A percentile compares a stretch with the other conserved stretches of the same genome.
These are phyloP conservation scores for Drosophila anceps DNA, from an alignment of 2,888 invertebrate genomes.

Conservation along the genomic window DNA sequence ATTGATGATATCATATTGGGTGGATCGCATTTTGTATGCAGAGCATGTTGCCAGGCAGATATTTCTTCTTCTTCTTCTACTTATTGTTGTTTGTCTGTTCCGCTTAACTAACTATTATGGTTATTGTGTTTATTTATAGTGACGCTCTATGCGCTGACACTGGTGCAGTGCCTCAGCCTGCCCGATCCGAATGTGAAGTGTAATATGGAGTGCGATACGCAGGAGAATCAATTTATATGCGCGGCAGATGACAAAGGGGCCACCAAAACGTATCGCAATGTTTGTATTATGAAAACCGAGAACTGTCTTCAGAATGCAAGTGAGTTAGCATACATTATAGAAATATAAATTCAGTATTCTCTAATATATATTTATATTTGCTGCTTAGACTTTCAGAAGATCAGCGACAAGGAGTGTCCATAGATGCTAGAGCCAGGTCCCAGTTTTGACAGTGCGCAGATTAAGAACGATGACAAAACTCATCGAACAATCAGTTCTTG, in stretches of 20 bases:
- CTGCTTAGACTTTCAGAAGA: slow-evolving; percentile 83
- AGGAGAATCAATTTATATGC: slow-evolving; percentile 78
- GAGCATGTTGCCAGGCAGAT: slow-evolving; percentile 33
- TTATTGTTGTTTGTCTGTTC: slow-evolving; percentile 11
- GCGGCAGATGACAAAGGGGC: slow-evolving; percentile 85
- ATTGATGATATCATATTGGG: slow-evolving; percentile 65
- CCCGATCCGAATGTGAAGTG: slow-evolving; percentile 84
- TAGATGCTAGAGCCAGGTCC: slow-evolving; percentile 74
- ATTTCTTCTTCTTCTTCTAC: background rate
- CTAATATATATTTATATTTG: slow-evolving; percentile 6
- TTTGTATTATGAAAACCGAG: slow-evolving; percentile 84
- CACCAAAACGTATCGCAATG: slow-evolving; percentile 84
- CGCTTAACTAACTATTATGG: slow-evolving; percentile 44
- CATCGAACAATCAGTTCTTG: slow-evolving; percentile 56
- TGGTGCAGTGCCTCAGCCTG: slow-evolving; percentile 81
- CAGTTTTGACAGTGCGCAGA: slow-evolving; percentile 46
- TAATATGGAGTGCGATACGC: slow-evolving; percentile 82
- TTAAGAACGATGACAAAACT: slow-evolving; percentile 46
- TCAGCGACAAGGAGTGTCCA: slow-evolving; percentile 84
- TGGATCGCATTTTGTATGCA: slow-evolving; percentile 62
- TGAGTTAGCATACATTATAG: slow-evolving; percentile 35
- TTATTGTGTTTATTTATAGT: slow-evolving; percentile 68
- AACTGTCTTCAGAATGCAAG: slow-evolving; percentile 82
- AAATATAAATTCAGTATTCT: background rate
- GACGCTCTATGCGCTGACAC: slow-evolving; percentile 74